Percentiles rank a stretch among this genome's conserved stretches.
These are phyloP conservation scores for Microctenopoma steveboyesi DNA, from an alignment of 2,797 vertebrate species.

Conservation along the genomic window DNA sequence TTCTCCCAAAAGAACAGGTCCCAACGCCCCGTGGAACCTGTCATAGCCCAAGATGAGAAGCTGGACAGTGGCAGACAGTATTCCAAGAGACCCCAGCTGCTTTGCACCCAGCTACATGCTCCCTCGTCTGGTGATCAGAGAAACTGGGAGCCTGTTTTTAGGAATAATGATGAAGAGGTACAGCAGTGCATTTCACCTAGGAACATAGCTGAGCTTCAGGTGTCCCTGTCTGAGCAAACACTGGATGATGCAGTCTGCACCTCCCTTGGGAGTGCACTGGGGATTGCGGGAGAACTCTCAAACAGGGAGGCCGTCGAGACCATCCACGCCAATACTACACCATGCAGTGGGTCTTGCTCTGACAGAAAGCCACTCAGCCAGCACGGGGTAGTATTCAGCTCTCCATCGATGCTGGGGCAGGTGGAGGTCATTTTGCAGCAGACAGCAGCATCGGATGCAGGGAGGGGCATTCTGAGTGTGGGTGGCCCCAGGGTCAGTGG, in stretches of 20 bases:
- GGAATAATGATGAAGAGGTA: constrained; percentile 38
- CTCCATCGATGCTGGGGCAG: constrained; percentile 77
- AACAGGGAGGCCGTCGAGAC: constrained; percentile 28
- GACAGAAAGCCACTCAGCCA: constrained; percentile 81
- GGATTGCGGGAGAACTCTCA: constrained; percentile 69
- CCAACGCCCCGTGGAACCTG: constrained; percentile 72
- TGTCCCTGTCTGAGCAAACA: constrained; percentile 84
- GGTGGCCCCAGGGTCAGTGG: constrained; percentile 76
- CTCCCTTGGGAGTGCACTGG: constrained; percentile 72
- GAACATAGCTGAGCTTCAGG: constrained; percentile 87
- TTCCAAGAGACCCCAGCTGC: constrained; percentile 51
- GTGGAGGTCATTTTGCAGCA: constrained; percentile 86
- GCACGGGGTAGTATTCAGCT: constrained; percentile 76
- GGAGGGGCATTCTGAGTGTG: constrained; percentile 77
- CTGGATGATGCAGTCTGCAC: constrained; percentile 61
- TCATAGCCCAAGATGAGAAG: constrained; percentile 76
- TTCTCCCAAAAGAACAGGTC: constrained; percentile 62
- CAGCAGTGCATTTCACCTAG: constrained; percentile 73
- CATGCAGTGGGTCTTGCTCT: constrained; percentile 75
- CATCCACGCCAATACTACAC: constrained; percentile 50
- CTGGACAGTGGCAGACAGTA: constrained; percentile 66
- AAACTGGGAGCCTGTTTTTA: constrained; percentile 40
- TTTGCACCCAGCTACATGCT: constrained; percentile 68
- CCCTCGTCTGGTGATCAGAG: constrained; percentile 60
- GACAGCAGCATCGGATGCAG: constrained; percentile 54